Evolutionary conservation across 1,140 invertebrate genomes (phyloP).

Genomic region (Bombus difficillimus): DNA sequence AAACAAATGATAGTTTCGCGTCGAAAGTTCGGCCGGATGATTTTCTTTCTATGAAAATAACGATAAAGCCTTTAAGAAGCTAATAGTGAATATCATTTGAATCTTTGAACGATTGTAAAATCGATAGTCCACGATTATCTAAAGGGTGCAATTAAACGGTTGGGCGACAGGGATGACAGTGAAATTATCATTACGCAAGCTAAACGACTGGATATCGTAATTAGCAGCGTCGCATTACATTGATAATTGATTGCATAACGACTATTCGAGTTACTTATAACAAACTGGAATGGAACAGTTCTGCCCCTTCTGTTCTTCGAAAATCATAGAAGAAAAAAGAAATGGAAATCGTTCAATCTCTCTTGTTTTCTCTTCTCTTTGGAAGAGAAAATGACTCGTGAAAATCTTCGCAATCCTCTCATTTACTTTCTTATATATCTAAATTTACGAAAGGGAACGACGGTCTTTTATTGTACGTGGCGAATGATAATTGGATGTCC

Average conservation of each 20-base stretch:
- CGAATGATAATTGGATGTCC: constrained; percentile 80
- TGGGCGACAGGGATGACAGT: constrained; percentile 1
- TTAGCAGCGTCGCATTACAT: neutral
- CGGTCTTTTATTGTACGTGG: constrained; percentile 50
- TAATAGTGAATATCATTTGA: no score
- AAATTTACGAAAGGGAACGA: constrained; percentile 50
- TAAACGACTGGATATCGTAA: constrained; percentile 31
- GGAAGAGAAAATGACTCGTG: no score
- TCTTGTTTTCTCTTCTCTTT: neutral
- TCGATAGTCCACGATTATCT: neutral
- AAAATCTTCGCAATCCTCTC: neutral
- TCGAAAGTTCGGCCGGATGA: no score
- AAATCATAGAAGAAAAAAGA: neutral
- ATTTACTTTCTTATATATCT: neutral
- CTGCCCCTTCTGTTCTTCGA: neutral
- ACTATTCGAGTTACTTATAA: neutral
- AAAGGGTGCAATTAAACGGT: neutral
- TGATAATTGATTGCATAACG: constrained; percentile 30
- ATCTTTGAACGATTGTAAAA: neutral
- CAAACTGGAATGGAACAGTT: neutral
- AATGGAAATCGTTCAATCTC: neutral
- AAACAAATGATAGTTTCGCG: no score
- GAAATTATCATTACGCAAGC: constrained; percentile 32
- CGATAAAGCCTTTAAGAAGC: no score
- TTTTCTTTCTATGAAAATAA: no score